These are phyloP conservation scores for Muraenolepis orangiensis DNA, from an alignment of 2,797 vertebrate genomes.

Conservation along the genomic window DNA sequence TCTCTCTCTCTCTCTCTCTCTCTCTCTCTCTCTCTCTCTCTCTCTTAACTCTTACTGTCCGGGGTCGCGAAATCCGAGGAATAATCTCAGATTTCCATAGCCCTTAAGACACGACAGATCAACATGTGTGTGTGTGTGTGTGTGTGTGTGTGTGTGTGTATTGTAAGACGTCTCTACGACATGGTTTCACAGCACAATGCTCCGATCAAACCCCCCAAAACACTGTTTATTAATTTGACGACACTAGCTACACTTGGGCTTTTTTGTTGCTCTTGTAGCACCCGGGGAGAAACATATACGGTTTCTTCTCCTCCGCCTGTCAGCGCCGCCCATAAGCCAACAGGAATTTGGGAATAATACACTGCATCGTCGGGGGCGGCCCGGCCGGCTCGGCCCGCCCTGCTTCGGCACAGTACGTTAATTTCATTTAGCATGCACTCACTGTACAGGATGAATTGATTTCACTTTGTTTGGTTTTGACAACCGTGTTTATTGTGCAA, in stretches of 20 bases:
- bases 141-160: no score
- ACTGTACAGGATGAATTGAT: constrained; percentile 99
- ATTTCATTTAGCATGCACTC: constrained; percentile 99
- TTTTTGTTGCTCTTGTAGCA: not conserved
- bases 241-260: not conserved
- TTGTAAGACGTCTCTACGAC: not conserved
- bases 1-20: no score
- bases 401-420: constrained; percentile 85
- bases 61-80: not conserved
- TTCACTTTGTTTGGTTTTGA: constrained; percentile 98
- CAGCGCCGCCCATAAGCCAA: constrained; percentile 39
- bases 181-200: not conserved
- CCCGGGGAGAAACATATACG: not conserved
- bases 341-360: constrained; percentile 86
- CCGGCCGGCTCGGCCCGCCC: constrained; percentile 78
- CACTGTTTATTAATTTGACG: not conserved
- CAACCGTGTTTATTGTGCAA: constrained; percentile 99
- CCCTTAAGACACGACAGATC: not conserved
- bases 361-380: no score
- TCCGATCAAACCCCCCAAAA: not conserved
- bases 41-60: not conserved
- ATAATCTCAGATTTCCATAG: not conserved
- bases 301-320: constrained; percentile 4
- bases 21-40: no score
- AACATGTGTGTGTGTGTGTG: not conserved